Conservation (phyloP, 2,888 invertebrate genomes). For the Ctena decussata region DNA sequence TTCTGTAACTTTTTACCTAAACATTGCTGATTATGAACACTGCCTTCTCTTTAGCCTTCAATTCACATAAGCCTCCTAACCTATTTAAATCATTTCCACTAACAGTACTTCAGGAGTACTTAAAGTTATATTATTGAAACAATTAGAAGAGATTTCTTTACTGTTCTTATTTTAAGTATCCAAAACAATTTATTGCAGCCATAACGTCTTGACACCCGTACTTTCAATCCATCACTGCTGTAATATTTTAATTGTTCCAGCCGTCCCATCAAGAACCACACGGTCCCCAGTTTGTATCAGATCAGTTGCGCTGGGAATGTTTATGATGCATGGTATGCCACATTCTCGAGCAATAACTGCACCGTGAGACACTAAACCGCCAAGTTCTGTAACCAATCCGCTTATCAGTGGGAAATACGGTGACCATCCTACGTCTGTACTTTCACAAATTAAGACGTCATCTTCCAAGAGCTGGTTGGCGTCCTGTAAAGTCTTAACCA, state of each 20-base stretch:
- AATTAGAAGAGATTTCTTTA: no score
- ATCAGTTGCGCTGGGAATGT: conserved; percentile 90
- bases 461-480: conserved; percentile 88
- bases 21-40: no score
- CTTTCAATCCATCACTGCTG: no score
- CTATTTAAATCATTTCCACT: no score
- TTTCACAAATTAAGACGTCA: conserved; percentile 92
- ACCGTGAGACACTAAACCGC: conserved; percentile 94
- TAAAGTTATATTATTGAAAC: no score
- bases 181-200: no score
- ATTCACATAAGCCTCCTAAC: no score
- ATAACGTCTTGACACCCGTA: no score
- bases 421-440: conserved; percentile 94
- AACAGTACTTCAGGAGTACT: no score
- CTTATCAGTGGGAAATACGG: conserved; percentile 93
- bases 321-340: conserved; percentile 93
- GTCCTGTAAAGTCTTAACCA: background rate
- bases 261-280: conserved; percentile 13
- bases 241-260: background rate
- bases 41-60: no score
- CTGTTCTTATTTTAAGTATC: no score
- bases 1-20: no score
- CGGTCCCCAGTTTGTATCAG: conserved; percentile 90
- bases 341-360: conserved; percentile 94
- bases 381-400: conserved; percentile 93